phyloP scores from a whole-genome alignment of 1,140 invertebrate genomes.

The Rhyzopertha dominica region DNA sequence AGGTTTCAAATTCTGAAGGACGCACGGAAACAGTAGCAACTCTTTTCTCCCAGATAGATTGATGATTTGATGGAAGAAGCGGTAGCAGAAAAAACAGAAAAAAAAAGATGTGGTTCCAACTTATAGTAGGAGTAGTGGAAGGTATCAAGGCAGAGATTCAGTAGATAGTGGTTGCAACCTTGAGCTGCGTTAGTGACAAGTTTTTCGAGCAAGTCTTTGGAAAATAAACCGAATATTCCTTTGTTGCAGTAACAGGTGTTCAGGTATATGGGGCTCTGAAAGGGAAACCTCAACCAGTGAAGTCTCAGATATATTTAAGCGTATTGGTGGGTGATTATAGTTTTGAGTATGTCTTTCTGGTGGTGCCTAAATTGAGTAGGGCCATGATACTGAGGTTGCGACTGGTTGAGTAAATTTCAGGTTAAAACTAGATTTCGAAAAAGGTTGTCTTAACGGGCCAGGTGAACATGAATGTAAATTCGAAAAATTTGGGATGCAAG shows the following conservation, averaged over 20 bases:
- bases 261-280: constrained; percentile 21
- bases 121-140: too few relatives aligned
- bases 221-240: constrained; percentile 9
- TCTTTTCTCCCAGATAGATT: too few relatives aligned
- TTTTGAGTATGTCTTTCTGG: constrained; percentile 17
- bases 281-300: constrained; percentile 21
- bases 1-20: too few relatives aligned
- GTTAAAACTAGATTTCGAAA: constrained; percentile 11
- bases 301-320: constrained; percentile 14
- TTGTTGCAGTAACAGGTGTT: constrained; percentile 22
- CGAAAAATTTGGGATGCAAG: not conserved
- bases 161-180: too few relatives aligned
- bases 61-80: too few relatives aligned
- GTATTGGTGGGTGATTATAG: not conserved
- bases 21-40: too few relatives aligned
- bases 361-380: constrained; percentile 20
- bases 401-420: constrained; percentile 26
- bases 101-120: too few relatives aligned
- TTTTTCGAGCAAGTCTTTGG: constrained; percentile 18
- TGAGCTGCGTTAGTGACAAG: too few relatives aligned
- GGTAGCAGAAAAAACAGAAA: too few relatives aligned
- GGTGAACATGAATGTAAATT: not conserved
- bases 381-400: constrained; percentile 28
- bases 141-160: too few relatives aligned
- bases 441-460: not conserved